Conservation (phyloP, 2,113 vertebrate genomes). For the Hirundichthys speculiger region DNA sequence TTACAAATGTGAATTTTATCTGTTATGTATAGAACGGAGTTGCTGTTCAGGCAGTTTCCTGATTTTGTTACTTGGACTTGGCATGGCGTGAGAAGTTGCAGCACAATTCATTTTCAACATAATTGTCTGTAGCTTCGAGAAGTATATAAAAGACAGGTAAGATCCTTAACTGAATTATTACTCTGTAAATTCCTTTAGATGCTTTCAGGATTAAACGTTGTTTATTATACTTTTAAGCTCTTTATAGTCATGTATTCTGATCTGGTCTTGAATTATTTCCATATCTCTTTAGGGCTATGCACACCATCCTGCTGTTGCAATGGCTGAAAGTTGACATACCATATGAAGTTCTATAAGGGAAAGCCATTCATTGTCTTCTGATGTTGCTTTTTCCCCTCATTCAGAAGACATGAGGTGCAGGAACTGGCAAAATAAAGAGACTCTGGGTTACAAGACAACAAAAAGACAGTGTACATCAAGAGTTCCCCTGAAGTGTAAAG, state of each 20-base stretch:
- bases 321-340: constrained; percentile 21
- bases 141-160: constrained; percentile 56
- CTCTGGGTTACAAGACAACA: neutral
- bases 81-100: constrained; percentile 37
- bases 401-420: neutral
- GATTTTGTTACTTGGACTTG: constrained; percentile 47
- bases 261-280: neutral
- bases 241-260: neutral
- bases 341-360: neutral
- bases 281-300: constrained; percentile 48
- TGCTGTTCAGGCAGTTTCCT: constrained; percentile 6
- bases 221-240: neutral
- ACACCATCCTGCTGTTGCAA: constrained; percentile 15
- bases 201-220: neutral
- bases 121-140: constrained; percentile 39
- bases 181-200: neutral
- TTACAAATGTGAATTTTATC: neutral
- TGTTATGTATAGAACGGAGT: constrained; percentile 50
- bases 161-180: neutral
- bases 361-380: neutral
- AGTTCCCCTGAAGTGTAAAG: neutral
- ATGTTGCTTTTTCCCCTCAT: neutral
- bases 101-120: constrained; percentile 39
- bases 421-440: neutral
- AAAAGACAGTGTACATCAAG: neutral